These are phyloP conservation scores for Heliconius sara DNA, from an alignment of 2,888 invertebrate species.

Conservation along the genomic window DNA sequence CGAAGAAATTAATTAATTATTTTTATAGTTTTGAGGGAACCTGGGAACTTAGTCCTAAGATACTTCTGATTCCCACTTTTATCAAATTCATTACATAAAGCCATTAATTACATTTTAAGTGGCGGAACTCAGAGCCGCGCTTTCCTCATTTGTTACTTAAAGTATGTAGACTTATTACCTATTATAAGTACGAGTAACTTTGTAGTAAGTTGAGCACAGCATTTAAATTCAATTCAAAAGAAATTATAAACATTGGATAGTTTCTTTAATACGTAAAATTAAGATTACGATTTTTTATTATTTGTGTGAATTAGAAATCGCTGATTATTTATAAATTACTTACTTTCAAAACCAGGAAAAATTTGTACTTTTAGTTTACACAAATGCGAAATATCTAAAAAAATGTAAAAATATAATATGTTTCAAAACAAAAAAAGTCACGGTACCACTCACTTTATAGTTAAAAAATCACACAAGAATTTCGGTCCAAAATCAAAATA, in stretches of 20 bases:
- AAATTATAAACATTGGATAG: no score
- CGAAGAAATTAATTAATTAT: no score
- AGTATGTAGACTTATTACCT: neutral
- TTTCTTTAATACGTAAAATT: neutral
- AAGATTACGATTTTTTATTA: neutral
- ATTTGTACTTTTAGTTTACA: neutral
- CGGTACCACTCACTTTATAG: conserved; percentile 54
- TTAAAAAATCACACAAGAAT: conserved; percentile 65
- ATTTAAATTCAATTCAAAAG: neutral
- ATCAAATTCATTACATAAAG: no score
- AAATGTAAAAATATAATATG: no score
- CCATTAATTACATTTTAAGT: no score
- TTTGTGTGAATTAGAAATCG: neutral
- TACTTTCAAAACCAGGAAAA: neutral
- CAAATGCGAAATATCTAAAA: neutral
- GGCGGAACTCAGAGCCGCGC: no score
- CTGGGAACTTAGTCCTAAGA: no score
- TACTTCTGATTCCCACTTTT: no score
- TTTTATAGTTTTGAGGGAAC: no score
- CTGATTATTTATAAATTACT: neutral
- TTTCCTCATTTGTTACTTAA: no score
- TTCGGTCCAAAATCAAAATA: conserved; percentile 74
- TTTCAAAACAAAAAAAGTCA: conserved; percentile 52
- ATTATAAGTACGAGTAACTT: neutral
- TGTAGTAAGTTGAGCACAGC: neutral